phyloP scores from a whole-genome alignment of 2,113 vertebrate genomes.

The Lepisosteus oculatus region DNA sequence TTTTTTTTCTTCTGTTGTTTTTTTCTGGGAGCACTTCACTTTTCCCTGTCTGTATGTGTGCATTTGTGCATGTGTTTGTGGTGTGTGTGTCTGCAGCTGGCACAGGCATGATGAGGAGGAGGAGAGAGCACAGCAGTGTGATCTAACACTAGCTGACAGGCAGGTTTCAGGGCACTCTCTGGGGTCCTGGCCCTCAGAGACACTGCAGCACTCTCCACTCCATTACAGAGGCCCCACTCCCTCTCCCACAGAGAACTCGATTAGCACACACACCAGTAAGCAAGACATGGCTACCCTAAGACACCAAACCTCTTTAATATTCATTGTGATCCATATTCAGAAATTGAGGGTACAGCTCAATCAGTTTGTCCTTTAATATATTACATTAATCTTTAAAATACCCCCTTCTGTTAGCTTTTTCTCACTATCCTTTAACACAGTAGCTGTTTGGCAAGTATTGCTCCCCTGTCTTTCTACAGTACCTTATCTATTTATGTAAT shows the following conservation, averaged over 20 bases:
- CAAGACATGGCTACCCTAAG: constrained; percentile 71
- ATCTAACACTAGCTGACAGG: constrained; percentile 94
- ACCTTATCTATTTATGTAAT: too few relatives aligned
- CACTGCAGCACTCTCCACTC: constrained; percentile 75
- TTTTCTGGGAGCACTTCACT: constrained; percentile 44
- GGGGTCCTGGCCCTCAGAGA: constrained; percentile 77
- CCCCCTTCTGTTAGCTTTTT: too few relatives aligned
- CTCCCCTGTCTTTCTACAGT: too few relatives aligned
- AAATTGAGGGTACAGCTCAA: constrained; percentile 77
- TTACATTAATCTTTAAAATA: constrained; percentile 76
- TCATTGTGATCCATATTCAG: constrained; percentile 74
- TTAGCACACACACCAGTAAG: constrained; percentile 72
- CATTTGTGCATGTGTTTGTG: constrained; percentile 25
- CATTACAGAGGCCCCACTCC: constrained; percentile 67
- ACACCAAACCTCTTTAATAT: constrained; percentile 71
- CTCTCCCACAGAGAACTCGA: constrained; percentile 54
- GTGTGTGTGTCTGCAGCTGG: constrained; percentile 61
- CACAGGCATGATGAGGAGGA: constrained; percentile 30
- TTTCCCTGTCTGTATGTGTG: constrained; percentile 32
- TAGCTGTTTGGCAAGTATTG: too few relatives aligned
- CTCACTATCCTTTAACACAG: too few relatives aligned
- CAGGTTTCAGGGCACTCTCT: constrained; percentile 87
- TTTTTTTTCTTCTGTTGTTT: not conserved
- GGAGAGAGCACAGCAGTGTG: constrained; percentile 64
- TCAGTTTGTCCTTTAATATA: constrained; percentile 87